These are phyloP conservation scores for Crypturellus undulatus DNA, from an alignment of 2,113 vertebrate species.

Conservation along the genomic window DNA sequence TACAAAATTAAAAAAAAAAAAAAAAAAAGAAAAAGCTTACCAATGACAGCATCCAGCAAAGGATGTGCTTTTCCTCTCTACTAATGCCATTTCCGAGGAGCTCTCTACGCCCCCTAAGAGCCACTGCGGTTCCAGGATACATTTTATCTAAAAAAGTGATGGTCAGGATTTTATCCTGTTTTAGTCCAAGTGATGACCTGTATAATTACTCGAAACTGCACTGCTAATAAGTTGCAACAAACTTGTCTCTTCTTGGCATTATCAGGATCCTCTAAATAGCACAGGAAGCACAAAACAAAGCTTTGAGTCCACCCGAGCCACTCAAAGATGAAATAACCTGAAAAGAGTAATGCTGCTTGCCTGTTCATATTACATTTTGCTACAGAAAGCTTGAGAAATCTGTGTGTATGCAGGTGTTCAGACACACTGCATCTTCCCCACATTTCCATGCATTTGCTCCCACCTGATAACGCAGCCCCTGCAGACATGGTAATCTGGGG, in stretches of 20 bases:
- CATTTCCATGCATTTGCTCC: background rate
- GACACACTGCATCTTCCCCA: background rate
- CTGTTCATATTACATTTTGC: background rate
- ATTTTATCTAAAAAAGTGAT: too few relatives aligned
- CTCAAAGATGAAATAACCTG: background rate
- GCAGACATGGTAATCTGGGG: fast-evolving
- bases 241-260: background rate
- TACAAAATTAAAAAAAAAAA: background rate
- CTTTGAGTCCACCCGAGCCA: background rate
- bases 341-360: background rate
- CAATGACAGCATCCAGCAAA: background rate
- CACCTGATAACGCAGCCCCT: background rate
- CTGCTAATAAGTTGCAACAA: background rate
- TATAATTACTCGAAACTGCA: background rate
- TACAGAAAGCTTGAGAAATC: background rate
- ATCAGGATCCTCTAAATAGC: background rate
- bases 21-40: background rate
- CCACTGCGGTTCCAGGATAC: too few relatives aligned
- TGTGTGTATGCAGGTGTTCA: background rate
- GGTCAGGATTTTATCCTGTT: background rate
- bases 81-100: background rate
- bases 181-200: background rate
- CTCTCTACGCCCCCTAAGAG: background rate
- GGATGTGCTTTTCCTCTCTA: background rate
- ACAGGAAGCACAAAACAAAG: background rate